Conservation (phyloP, 2,888 invertebrate genomes). For the Drosophila fungiperda region DNA sequence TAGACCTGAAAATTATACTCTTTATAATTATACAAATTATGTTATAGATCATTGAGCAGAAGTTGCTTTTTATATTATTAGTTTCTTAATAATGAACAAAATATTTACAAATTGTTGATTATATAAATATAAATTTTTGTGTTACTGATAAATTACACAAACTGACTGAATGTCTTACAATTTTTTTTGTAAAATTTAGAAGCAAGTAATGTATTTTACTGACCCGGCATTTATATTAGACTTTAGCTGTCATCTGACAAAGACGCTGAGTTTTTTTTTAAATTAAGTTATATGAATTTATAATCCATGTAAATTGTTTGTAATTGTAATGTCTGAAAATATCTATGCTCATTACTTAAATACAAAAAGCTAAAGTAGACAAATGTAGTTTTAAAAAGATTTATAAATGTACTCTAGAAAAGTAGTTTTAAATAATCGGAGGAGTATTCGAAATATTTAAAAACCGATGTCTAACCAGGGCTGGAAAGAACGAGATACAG, state of each 20-base stretch:
- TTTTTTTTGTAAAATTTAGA: not conserved
- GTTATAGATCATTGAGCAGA: not conserved
- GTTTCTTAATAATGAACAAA: not conserved
- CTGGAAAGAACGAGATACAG: conserved; percentile 37
- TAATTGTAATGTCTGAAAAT: not conserved
- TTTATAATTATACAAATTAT: not conserved
- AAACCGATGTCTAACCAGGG: conserved; percentile 13
- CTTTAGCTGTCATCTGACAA: not conserved
- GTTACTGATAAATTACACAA: not conserved
- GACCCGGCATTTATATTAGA: too few relatives aligned
- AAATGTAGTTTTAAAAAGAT: too few relatives aligned
- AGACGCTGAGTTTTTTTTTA: not conserved
- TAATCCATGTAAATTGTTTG: not conserved
- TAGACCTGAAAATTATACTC: not conserved
- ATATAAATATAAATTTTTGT: not conserved
- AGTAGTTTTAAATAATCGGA: conserved; percentile 4
- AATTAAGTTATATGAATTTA: not conserved
- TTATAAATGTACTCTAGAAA: too few relatives aligned
- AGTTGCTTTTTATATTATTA: not conserved
- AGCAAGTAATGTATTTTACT: not conserved
- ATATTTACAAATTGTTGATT: not conserved
- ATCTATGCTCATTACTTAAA: not conserved
- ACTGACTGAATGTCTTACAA: not conserved
- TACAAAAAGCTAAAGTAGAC: not conserved
- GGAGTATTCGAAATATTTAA: conserved; percentile 58